phyloP scores from a whole-genome alignment of 2,113 vertebrate genomes.

The Notothenia coriiceps region DNA sequence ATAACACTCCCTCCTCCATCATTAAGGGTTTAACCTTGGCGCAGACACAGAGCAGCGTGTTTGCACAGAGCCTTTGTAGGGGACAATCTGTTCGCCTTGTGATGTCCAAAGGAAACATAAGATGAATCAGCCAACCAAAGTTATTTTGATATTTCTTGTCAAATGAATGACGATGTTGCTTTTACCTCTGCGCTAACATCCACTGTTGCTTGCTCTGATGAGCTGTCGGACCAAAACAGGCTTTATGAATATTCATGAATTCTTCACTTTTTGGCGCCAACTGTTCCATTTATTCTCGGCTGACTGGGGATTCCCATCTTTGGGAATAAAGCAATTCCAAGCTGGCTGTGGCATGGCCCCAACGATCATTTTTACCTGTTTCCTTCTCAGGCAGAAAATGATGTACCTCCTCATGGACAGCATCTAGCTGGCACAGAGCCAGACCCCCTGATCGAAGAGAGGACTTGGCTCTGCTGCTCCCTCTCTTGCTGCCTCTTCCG shows the following conservation, averaged over 20 bases:
- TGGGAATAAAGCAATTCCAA: slow-evolving; percentile 82
- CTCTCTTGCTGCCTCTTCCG: slow-evolving; percentile 45
- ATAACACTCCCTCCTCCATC: slow-evolving; percentile 32
- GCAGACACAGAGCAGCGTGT: slow-evolving; percentile 12
- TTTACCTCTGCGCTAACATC: slow-evolving; percentile 28
- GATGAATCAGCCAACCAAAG: slow-evolving; percentile 4
- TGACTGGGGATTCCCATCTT: slow-evolving; percentile 80
- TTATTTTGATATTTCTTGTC: slow-evolving; percentile 22
- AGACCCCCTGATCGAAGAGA: slow-evolving; percentile 73
- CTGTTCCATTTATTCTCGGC: slow-evolving; percentile 83
- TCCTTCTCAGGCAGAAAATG: slow-evolving; percentile 83
- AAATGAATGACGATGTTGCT: slow-evolving; percentile 21
- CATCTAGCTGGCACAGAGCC: slow-evolving; percentile 76
- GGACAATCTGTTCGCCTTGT: slow-evolving; percentile 15
- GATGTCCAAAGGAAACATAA: slow-evolving; percentile 26
- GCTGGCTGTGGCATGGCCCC: slow-evolving; percentile 70
- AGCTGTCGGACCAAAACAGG: slow-evolving; percentile 50
- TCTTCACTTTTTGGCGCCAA: slow-evolving; percentile 70
- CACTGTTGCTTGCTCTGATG: slow-evolving; percentile 36
- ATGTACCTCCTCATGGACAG: slow-evolving; percentile 79
- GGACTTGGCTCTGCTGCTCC: slow-evolving; percentile 61
- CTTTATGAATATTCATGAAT: slow-evolving; percentile 82
- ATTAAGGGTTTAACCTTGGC: slow-evolving; percentile 43
- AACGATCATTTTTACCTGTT: slow-evolving; percentile 74
- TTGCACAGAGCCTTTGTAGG: slow-evolving; percentile 21